These are phyloP conservation scores for Procavia capensis DNA, from an alignment of 2,113 vertebrate species.

Conservation along the genomic window DNA sequence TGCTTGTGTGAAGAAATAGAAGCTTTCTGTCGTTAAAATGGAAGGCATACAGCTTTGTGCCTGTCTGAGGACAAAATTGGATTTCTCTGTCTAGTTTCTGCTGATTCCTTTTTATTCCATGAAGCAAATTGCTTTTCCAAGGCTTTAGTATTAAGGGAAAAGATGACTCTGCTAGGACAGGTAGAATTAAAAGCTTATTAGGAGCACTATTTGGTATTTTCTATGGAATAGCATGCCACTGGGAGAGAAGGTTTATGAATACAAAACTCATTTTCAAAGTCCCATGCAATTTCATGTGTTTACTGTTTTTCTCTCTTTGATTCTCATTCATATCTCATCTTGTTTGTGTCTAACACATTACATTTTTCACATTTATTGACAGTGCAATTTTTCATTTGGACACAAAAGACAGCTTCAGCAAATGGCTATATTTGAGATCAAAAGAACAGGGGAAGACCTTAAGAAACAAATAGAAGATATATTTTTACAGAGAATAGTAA, in stretches of 20 bases:
- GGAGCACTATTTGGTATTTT: slow-evolving; percentile 52
- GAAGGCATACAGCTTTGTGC: slow-evolving; percentile 68
- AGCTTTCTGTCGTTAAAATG: slow-evolving; percentile 84
- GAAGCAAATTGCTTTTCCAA: slow-evolving; percentile 85
- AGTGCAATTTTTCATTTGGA: slow-evolving; percentile 69
- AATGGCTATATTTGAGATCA: slow-evolving; percentile 36
- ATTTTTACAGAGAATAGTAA: background rate
- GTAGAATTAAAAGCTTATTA: slow-evolving; percentile 80
- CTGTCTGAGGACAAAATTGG: slow-evolving; percentile 85
- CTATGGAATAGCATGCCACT: slow-evolving; percentile 22
- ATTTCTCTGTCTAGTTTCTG: slow-evolving; percentile 82
- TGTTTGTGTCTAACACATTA: slow-evolving; percentile 55
- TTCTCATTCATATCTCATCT: slow-evolving; percentile 42
- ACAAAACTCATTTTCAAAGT: slow-evolving; percentile 69
- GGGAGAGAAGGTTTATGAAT: slow-evolving; percentile 61
- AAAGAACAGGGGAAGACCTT: slow-evolving; percentile 35
- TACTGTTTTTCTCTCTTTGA: slow-evolving; percentile 51
- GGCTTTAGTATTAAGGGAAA: slow-evolving; percentile 71
- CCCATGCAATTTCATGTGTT: slow-evolving; percentile 42
- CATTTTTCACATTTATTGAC: slow-evolving; percentile 71
- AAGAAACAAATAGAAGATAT: background rate
- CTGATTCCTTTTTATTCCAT: slow-evolving; percentile 84
- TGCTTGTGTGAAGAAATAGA: slow-evolving; percentile 71
- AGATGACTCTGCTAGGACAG: slow-evolving; percentile 70
- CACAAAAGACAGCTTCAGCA: background rate